phyloP scores from a whole-genome alignment of 2,888 invertebrate genomes.

The Hirudinaria manillensis region DNA sequence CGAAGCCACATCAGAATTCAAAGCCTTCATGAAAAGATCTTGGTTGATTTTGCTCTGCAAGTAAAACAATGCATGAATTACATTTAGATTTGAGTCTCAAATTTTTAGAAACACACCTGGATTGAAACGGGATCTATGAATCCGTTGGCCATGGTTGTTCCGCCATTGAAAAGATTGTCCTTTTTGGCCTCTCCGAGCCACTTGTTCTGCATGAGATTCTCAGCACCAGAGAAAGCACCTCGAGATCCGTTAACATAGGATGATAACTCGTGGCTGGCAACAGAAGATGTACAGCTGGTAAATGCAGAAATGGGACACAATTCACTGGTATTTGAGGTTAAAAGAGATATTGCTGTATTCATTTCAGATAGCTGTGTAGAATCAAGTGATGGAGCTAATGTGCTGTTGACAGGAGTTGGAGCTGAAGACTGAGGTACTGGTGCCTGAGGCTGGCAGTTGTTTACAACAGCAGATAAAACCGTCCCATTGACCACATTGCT shows the following conservation, averaged over 20 bases:
- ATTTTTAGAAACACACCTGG: conserved; percentile 13
- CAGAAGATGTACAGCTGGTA: no score
- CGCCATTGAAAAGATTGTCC: background rate
- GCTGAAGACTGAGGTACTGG: conserved; percentile 30
- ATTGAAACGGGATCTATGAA: conserved; percentile 5
- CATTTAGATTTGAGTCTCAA: background rate
- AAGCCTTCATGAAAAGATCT: background rate
- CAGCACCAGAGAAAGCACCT: no score
- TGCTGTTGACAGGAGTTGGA: background rate
- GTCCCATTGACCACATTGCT: background rate
- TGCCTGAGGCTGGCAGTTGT: conserved; percentile 18
- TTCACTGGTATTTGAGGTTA: no score
- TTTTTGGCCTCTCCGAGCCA: background rate
- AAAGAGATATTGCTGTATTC: background rate
- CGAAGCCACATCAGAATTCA: background rate
- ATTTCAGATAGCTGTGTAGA: background rate
- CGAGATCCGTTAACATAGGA: background rate
- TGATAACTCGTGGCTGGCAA: no score
- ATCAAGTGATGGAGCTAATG: conserved; percentile 4
- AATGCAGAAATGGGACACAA: no score
- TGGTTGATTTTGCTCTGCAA: background rate
- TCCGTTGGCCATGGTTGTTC: background rate
- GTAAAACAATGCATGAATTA: background rate
- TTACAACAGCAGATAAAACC: background rate
- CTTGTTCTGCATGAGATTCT: conserved; percentile 11